Evolutionary conservation across 2,888 invertebrate species (phyloP).

Genomic region (Rhamphomyia laevipes): DNA sequence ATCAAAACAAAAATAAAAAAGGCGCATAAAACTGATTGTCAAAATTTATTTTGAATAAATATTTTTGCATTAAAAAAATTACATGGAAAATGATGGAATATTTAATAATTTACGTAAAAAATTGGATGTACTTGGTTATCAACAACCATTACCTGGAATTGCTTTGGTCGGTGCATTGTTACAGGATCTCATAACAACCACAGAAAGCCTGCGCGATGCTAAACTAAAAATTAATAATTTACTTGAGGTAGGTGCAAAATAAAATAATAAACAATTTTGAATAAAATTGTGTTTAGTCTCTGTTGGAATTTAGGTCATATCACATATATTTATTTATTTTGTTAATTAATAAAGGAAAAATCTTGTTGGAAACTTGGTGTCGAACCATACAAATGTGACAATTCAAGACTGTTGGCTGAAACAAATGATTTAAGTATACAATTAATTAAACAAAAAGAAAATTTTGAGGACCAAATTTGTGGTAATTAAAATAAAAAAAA

Average conservation of each 20-base stretch:
- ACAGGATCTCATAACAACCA: slow-evolving; percentile 63
- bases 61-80: too few relatives aligned
- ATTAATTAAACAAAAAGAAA: slow-evolving; percentile 52
- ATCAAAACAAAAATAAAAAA: too few relatives aligned
- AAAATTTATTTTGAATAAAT: too few relatives aligned
- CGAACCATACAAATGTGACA: slow-evolving; percentile 72
- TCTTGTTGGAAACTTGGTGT: slow-evolving; percentile 55
- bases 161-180: slow-evolving; percentile 69
- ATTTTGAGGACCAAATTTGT: slow-evolving; percentile 45
- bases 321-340: not conserved
- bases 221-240: slow-evolving; percentile 63
- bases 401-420: slow-evolving; percentile 61
- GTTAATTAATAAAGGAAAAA: slow-evolving; percentile 45
- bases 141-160: slow-evolving; percentile 60
- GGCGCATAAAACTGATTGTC: too few relatives aligned
- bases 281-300: not conserved
- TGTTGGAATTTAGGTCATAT: not conserved
- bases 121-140: slow-evolving; percentile 73
- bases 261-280: not conserved
- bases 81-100: slow-evolving; percentile 26
- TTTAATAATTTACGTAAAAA: slow-evolving; percentile 45
- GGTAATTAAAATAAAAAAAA: too few relatives aligned
- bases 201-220: slow-evolving; percentile 74
- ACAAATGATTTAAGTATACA: slow-evolving; percentile 61
- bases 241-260: slow-evolving; percentile 40